Percentiles rank a stretch among this genome's conserved stretches.
These are phyloP conservation scores for Lithobates pipiens DNA, from an alignment of 2,797 vertebrate species.

Conservation along the genomic window DNA sequence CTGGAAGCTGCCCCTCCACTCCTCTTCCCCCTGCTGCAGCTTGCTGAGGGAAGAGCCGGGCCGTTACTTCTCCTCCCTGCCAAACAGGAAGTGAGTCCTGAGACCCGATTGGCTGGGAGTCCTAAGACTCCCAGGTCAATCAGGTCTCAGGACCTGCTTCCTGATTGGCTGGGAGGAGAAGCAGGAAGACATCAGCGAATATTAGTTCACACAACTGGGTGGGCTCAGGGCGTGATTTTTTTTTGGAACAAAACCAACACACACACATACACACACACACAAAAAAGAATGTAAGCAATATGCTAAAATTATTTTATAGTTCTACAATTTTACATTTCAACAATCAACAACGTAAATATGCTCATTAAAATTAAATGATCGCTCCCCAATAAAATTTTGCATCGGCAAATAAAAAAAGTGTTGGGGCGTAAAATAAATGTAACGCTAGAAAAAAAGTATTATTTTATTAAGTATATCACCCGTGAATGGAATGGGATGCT, in stretches of 20 bases:
- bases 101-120: too few relatives aligned
- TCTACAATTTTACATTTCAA: background rate
- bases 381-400: background rate
- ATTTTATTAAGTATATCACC: slow-evolving; percentile 57
- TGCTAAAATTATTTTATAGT: background rate
- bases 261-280: background rate
- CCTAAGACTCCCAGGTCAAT: too few relatives aligned
- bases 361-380: background rate
- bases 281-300: background rate
- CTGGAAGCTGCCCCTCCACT: too few relatives aligned
- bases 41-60: too few relatives aligned
- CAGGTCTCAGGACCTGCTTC: too few relatives aligned
- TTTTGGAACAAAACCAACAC: background rate
- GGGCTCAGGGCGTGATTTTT: too few relatives aligned
- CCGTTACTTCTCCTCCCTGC: too few relatives aligned
- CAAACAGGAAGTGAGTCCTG: too few relatives aligned
- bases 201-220: too few relatives aligned
- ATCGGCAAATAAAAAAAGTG: background rate
- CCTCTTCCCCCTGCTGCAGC: too few relatives aligned
- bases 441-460: background rate
- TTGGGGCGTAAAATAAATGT: background rate
- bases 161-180: too few relatives aligned
- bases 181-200: too few relatives aligned
- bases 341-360: background rate
- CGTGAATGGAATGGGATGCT: slow-evolving; percentile 52